Base-by-base conservation (phyloP, 2,797 vertebrate genomes). In the Chloroceryle inda region DNA sequence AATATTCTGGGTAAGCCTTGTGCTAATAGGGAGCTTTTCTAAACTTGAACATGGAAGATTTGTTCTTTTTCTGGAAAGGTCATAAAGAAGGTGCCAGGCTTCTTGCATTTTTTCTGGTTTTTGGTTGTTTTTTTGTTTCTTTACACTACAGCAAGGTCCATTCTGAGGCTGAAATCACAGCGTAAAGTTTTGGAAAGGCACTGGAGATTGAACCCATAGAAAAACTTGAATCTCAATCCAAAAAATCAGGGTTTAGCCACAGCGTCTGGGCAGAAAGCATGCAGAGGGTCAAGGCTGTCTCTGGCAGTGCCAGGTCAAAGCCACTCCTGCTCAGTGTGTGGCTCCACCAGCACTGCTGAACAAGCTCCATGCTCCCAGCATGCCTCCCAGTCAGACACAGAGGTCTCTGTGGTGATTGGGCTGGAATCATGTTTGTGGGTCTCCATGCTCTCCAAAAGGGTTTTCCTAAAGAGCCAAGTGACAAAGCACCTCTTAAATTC, bases 21-120 rank as follows among this genome's bases (percentile, higher is more conserved):
- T 96, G 92, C 84, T 94, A 89, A 94, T 83, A 96, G 82, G 68
- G 72, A 96, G 87, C 75, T 96, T 95, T 94, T 94, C 77, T 79
- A 92, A 89, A 67, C 80, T 82, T 63, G 77, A 82, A 55, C 56
- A 49, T 9, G 8, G 92, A 80, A 73, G 72, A 73, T 94, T 87
- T 96, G 74, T 81, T 96, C 86, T 91, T 91, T 89, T 85, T 75
- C 86, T 81, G 68, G 82, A 96, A 95, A 96, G 93, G 93, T 94
- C 83, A 88, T 17, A 78, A 50, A 24, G 73, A 93, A 92, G 61
- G 23, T 16, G 1, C 29, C 35, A 69, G 53, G 27, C n/a, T 92
- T 72, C 64, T 37, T 71, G 27, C n/a, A 40, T 5, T 53, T 81
- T 75, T 92, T 55, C 66, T 67, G 29, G 69, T 79, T 50, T 44